Evolutionary conservation across 2,797 vertebrate species (phyloP).

Genomic region (Strix occidentalis): DNA sequence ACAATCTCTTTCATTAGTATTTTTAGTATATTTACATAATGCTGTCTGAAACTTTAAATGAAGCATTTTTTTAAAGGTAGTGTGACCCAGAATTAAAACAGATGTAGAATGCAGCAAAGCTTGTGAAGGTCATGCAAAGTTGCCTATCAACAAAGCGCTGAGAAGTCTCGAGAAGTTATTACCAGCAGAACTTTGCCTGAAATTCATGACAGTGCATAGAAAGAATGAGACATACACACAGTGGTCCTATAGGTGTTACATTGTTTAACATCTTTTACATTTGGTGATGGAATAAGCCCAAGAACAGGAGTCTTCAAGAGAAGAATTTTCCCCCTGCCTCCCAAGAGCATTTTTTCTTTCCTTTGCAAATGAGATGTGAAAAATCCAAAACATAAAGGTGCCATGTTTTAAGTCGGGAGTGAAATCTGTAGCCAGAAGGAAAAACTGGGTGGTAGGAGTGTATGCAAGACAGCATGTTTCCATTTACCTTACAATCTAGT

Average conservation of each 20-base stretch:
- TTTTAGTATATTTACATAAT: background rate
- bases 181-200: background rate
- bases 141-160: background rate
- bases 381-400: background rate
- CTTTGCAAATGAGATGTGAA: background rate
- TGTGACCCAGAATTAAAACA: background rate
- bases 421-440: background rate
- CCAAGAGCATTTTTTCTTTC: background rate
- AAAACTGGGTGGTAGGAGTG: background rate
- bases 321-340: background rate
- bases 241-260: too few relatives aligned
- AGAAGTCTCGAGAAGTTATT: background rate
- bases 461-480: fast-evolving
- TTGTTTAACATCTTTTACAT: background rate
- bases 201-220: background rate
- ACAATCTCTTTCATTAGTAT: background rate
- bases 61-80: too few relatives aligned
- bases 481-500: background rate
- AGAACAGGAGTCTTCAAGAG: background rate
- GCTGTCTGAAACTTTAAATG: background rate
- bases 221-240: background rate
- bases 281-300: background rate
- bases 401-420: background rate
- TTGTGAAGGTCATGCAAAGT: background rate
- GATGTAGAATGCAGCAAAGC: background rate